phyloP scores from a whole-genome alignment of 1,140 invertebrate genomes.

The Drosophila subobscura region DNA sequence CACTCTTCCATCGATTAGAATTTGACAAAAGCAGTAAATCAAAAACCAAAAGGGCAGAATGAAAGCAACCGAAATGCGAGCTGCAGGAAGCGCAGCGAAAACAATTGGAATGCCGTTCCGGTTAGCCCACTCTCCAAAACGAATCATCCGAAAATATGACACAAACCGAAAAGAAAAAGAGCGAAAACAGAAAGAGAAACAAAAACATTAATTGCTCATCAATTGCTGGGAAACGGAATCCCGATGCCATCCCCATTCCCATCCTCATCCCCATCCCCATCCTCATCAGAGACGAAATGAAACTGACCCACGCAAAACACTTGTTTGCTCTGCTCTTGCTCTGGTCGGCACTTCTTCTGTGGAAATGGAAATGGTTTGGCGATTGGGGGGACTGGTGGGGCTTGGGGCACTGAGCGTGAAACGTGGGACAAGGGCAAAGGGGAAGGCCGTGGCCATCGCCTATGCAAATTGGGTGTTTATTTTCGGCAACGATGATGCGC shows the following conservation, averaged over 20 bases:
- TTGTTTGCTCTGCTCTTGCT: constrained; percentile 29
- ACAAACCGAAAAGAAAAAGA: constrained; percentile 10
- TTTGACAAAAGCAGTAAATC: constrained; percentile 1
- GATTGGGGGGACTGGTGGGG: background rate
- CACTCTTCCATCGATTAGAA: background rate
- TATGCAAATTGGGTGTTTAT: constrained; percentile 49
- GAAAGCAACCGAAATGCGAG: constrained; percentile 11
- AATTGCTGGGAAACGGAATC: constrained; percentile 58
- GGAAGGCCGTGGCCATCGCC: constrained; percentile 4
- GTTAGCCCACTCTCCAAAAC: constrained; percentile 10
- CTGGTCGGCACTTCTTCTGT: background rate
- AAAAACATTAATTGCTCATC: constrained; percentile 63
- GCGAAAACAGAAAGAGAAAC: constrained; percentile 12
- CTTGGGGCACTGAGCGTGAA: background rate
- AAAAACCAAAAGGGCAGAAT: background rate
- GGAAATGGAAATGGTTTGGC: background rate
- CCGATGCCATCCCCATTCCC: constrained; percentile 7
- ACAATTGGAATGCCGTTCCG: constrained; percentile 52
- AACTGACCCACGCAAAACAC: constrained; percentile 69
- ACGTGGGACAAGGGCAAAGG: background rate
- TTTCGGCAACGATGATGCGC: constrained; percentile 56
- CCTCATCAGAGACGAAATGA: background rate
- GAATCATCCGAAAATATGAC: constrained; percentile 1
- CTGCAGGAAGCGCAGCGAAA: constrained; percentile 19
- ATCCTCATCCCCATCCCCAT: background rate